These are phyloP conservation scores for Burhinus bistriatus DNA, from an alignment of 2,113 vertebrate genomes.

Conservation along the genomic window DNA sequence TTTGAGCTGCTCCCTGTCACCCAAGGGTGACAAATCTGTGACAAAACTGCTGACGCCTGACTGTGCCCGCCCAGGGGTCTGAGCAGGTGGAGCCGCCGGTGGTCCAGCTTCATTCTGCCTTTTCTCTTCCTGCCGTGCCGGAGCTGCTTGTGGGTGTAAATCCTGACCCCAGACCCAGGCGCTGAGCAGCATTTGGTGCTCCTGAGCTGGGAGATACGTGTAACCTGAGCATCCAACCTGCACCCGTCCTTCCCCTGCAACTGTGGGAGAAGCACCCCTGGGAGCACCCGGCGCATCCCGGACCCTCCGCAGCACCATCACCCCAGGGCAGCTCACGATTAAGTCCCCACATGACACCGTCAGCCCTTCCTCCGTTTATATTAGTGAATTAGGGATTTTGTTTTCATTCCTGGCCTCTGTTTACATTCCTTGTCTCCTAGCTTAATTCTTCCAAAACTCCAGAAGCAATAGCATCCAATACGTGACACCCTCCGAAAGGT, in stretches of 20 bases:
- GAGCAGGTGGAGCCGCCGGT: rapidly evolving
- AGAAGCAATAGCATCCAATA: neutral
- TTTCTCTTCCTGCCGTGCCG: neutral
- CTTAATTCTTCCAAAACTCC: neutral
- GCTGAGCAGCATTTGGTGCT: rapidly evolving
- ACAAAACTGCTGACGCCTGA: rapidly evolving
- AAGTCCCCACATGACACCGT: rapidly evolving
- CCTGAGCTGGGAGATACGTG: neutral
- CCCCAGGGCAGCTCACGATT: rapidly evolving
- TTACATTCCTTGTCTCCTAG: slow-evolving; percentile 57
- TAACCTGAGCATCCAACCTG: neutral
- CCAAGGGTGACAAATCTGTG: neutral
- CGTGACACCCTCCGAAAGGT: neutral
- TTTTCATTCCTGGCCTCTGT: slow-evolving; percentile 37
- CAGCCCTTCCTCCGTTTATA: neutral
- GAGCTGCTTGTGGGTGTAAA: neutral
- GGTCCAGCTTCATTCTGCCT: neutral
- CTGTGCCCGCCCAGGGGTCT: neutral
- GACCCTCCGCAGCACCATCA: neutral
- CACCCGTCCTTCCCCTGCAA: neutral
- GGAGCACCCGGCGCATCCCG: rapidly evolving
- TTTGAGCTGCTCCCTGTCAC: neutral
- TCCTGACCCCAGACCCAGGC: neutral
- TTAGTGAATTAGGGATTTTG: neutral
- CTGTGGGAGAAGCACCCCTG: neutral